Evolutionary conservation across 2,888 invertebrate species (phyloP), one percentile per base, ranked within the genome.

Genomic region (Theretra japonica): DNA sequence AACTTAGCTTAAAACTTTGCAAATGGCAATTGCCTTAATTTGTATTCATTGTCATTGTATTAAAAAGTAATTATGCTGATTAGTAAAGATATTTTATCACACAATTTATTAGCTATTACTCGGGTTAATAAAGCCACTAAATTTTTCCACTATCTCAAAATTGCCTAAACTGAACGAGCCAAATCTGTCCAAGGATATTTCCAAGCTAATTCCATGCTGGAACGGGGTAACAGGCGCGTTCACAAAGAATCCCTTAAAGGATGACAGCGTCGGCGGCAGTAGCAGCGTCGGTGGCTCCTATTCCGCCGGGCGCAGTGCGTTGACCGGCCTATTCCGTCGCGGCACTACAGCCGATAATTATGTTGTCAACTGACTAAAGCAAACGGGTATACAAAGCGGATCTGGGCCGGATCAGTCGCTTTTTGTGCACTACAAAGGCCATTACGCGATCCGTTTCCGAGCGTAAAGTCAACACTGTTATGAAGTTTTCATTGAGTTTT

Each of bases 381-480:
- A 90, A 92, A 86, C 88, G 84, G 85, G 86, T 83, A 81, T 83
- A 90, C 91, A 93, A 92, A 93, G 93, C 88, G 88, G 88, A 89
- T 90, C 89, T 89, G 87, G 85, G 83, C 85, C 82, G 91, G 90
- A 93, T 91, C 93, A 90, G 86, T 87, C 89, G 92, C 92, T 92
- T 94, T 94, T 93, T 93, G 92, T 87, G 80, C 86, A 82, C 86
- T 83, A 91, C 92, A 93, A 93, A 92, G 90, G 91, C 91, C 90
- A 93, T 92, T 93, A 91, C 88, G 88, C 88, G 90, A 91, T 90
- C 88, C 87, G 90, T 90, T 93, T 89, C 86, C 88, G 87, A 90
- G 86, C 86, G 82, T 80, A 90, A 90, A 93, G 90, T 92, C 91
- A 92, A 92, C 90, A 90, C 88, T 85, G 92, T 90, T 92, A 93